phyloP scores from a whole-genome alignment of 2,113 vertebrate species.

The Sander lucioperca region DNA sequence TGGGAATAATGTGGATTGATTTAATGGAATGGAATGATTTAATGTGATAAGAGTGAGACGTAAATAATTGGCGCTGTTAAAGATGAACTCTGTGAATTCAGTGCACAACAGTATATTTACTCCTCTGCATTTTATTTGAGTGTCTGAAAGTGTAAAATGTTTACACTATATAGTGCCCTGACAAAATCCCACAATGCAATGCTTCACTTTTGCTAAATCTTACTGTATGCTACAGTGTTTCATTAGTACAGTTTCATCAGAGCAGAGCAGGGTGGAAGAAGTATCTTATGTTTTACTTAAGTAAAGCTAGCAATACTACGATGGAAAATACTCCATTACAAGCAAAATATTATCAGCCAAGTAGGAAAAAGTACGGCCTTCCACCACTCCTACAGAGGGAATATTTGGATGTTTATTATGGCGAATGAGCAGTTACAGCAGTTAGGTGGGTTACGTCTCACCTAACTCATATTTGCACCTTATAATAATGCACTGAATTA shows the following conservation, averaged over 20 bases:
- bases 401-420: background rate
- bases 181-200: background rate
- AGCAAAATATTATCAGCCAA: background rate
- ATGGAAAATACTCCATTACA: background rate
- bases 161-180: background rate
- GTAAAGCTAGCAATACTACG: background rate
- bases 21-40: constrained; percentile 23
- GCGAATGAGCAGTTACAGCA: too few species aligned
- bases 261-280: background rate
- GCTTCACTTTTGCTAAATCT: background rate
- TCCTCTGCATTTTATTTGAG: background rate
- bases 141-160: background rate
- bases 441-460: too few species aligned
- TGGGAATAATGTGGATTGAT: constrained; percentile 26
- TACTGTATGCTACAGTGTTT: background rate
- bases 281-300: background rate
- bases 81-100: constrained; percentile 16
- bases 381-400: too few species aligned
- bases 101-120: background rate
- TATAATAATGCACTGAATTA: constrained; percentile 1
- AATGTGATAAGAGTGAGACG: constrained; percentile 26
- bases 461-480: background rate
- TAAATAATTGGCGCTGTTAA: constrained; percentile 30
- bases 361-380: background rate
- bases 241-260: too few species aligned